Evolutionary conservation across 23 tunicate genomes (phyloP).

Genomic region (Corella eumyota): DNA sequence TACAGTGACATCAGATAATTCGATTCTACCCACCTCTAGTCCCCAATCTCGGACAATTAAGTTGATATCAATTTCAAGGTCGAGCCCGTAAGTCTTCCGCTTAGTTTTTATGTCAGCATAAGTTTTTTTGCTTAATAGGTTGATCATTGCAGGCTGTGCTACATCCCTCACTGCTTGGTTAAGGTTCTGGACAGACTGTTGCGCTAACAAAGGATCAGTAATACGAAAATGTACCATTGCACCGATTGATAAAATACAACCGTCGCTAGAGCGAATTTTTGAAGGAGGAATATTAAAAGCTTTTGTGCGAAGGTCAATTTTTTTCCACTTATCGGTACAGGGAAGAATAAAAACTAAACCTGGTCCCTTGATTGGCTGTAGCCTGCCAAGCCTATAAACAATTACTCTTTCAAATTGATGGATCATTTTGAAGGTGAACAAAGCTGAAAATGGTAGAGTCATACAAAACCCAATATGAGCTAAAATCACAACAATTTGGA

Average conservation of each 20-base stretch:
- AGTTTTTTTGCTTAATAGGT: constrained; percentile 52
- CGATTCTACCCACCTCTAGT: constrained; percentile 50
- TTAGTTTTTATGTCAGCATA: constrained; percentile 40
- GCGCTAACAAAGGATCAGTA: constrained; percentile 35
- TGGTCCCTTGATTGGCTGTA: constrained; percentile 70
- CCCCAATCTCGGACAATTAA: constrained; percentile 64
- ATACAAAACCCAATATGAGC: constrained; percentile 24
- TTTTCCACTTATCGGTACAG: constrained; percentile 63
- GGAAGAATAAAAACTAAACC: constrained; percentile 81
- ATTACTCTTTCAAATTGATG: constrained; percentile 73
- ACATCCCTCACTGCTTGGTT: constrained; percentile 62
- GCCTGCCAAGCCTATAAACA: constrained; percentile 61
- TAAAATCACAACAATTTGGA: too few relatives aligned
- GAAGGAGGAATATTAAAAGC: constrained; percentile 91
- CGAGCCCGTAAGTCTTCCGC: constrained; percentile 25
- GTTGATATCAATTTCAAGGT: constrained; percentile 69
- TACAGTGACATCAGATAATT: constrained; percentile 55
- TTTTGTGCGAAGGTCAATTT: constrained; percentile 75
- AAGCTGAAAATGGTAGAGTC: constrained; percentile 65
- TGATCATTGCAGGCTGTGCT: constrained; percentile 42
- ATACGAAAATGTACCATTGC: constrained; percentile 71
- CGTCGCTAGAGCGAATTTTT: constrained; percentile 58
- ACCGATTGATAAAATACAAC: constrained; percentile 69
- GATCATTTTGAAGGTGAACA: constrained; percentile 37
- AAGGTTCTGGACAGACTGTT: constrained; percentile 46